These are phyloP conservation scores for Progne subis DNA, from an alignment of 2,113 vertebrate species.

Conservation along the genomic window DNA sequence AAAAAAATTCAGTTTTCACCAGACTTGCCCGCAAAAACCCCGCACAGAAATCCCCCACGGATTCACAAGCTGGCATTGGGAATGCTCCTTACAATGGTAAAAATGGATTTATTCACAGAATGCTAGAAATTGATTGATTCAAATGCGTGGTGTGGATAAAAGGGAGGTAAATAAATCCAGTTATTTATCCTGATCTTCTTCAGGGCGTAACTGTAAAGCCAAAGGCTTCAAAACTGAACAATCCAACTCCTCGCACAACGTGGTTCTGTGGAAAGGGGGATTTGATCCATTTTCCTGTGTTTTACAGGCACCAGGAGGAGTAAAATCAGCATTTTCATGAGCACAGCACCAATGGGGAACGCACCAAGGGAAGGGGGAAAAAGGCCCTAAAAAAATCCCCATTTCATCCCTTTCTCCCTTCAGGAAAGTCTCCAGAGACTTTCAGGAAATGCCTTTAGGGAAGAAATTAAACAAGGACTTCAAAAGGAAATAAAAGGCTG, in stretches of 20 bases:
- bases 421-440: neutral
- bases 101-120: neutral
- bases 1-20: neutral
- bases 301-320: neutral
- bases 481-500: neutral
- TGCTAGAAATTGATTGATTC: neutral
- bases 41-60: fast-evolving
- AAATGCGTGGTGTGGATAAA: fast-evolving
- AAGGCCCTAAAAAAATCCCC: neutral
- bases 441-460: neutral
- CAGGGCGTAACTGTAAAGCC: neutral
- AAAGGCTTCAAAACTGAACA: neutral
- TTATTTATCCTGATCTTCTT: neutral
- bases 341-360: neutral
- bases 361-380: neutral
- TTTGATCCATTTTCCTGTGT: neutral
- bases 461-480: neutral
- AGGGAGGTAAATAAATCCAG: neutral
- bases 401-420: neutral
- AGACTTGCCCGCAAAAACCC: neutral
- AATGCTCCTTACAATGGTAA: neutral
- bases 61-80: neutral
- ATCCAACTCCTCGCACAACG: fast-evolving
- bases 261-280: neutral
- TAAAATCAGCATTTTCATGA: neutral